Conservation (phyloP, 2,797 vertebrate species). For the Delichon dasypus region DNA sequence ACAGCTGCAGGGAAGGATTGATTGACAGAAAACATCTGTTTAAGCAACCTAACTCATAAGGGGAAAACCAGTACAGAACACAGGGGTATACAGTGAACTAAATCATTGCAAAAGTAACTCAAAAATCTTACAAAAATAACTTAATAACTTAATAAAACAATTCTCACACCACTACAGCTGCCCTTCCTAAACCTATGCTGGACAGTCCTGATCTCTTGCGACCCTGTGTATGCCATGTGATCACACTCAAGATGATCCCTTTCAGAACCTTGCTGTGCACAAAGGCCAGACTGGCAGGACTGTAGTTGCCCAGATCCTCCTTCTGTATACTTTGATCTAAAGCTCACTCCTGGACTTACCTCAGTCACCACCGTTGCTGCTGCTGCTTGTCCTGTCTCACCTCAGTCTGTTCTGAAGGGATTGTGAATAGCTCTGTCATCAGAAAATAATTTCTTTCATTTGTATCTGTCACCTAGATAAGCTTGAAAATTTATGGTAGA, state of each 20-base stretch:
- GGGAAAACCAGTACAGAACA: no score
- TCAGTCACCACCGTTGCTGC: rapidly evolving
- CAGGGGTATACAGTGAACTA: no score
- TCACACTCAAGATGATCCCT: no score
- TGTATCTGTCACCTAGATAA: not conserved
- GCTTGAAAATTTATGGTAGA: not conserved
- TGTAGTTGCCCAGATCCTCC: not conserved
- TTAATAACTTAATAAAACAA: no score
- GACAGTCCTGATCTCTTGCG: not conserved
- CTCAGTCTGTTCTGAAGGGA: not conserved
- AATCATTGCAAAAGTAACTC: no score
- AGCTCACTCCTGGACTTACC: not conserved
- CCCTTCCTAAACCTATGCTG: not conserved
- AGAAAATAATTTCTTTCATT: not conserved
- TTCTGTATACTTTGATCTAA: not conserved
- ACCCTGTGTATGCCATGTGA: not conserved
- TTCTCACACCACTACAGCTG: no score
- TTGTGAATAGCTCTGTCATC: not conserved
- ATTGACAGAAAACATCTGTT: no score
- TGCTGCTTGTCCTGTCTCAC: not conserved
- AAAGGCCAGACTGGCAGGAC: not conserved
- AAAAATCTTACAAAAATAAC: no score
- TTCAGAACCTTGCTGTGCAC: not conserved
- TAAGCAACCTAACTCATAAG: no score
- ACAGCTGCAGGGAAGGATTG: no score